phyloP scores from a whole-genome alignment of 2,113 vertebrate genomes.

The Gymnocephalus cernua region DNA sequence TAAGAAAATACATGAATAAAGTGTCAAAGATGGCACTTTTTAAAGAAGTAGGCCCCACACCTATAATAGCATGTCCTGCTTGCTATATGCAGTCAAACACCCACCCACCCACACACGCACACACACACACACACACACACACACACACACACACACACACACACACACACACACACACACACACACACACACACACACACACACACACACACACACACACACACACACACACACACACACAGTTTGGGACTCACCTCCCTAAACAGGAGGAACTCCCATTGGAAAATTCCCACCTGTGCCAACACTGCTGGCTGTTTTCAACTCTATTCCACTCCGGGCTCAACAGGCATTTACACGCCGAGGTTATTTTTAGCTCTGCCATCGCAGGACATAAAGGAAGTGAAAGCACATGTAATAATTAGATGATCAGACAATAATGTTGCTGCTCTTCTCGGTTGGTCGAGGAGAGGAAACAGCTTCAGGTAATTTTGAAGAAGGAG shows the following conservation, averaged over 20 bases:
- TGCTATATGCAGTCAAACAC: constrained; percentile 45
- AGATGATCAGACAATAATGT: constrained; percentile 64
- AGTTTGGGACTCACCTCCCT: constrained; percentile 76
- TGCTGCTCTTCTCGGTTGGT: constrained; percentile 12
- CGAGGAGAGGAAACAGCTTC: constrained; percentile 56
- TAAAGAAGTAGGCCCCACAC: constrained; percentile 30
- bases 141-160: constrained; percentile 22
- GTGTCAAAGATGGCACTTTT: background rate
- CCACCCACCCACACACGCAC: constrained; percentile 34
- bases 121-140: constrained; percentile 33
- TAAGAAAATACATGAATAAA: too few species aligned
- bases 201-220: constrained; percentile 40
- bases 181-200: constrained; percentile 41
- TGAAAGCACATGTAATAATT: constrained; percentile 66
- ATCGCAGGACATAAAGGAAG: constrained; percentile 64
- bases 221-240: constrained; percentile 27
- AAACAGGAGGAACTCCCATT: constrained; percentile 82
- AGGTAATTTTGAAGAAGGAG: constrained; percentile 36
- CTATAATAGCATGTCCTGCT: constrained; percentile 33
- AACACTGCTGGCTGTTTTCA: constrained; percentile 81
- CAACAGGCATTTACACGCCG: constrained; percentile 82
- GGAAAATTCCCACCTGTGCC: constrained; percentile 83
- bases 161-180: constrained; percentile 40
- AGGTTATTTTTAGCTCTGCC: constrained; percentile 75
- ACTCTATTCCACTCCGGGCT: constrained; percentile 64